Evolutionary conservation across 2,797 vertebrate genomes (phyloP).

Genomic region (Gymnopithys bicolor): DNA sequence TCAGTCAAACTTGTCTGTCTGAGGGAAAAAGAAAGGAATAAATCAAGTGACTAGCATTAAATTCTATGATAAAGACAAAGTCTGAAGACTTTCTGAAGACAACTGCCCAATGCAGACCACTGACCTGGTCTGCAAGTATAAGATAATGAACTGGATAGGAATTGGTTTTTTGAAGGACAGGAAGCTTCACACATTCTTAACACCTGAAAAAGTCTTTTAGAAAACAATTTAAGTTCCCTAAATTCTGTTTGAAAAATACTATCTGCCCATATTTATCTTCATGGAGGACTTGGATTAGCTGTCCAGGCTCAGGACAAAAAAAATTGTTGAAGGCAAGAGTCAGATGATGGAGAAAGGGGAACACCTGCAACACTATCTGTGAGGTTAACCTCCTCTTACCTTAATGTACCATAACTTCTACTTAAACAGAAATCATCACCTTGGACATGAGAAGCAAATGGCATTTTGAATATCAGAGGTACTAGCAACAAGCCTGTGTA

Average conservation of each 20-base stretch:
- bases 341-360: not conserved
- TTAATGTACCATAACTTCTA: conserved; percentile 12
- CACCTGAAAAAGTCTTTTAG: not conserved
- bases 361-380: not conserved
- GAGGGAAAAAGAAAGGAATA: not conserved
- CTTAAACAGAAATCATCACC: conserved; percentile 5
- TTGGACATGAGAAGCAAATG: conserved; percentile 17
- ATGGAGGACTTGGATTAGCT: conserved; percentile 4
- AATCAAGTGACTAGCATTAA: not conserved
- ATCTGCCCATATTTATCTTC: not conserved
- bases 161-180: not conserved
- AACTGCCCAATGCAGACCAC: not conserved
- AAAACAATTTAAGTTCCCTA: not conserved
- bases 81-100: not conserved
- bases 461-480: conserved; percentile 28
- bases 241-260: conserved; percentile 31
- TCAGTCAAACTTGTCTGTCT: not conserved
- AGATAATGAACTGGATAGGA: not conserved
- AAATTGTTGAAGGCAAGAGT: not conserved
- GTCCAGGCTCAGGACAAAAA: conserved; percentile 12
- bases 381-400: conserved; percentile 1
- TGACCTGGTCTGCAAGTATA: not conserved
- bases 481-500: conserved; percentile 1
- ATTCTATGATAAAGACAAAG: not conserved
- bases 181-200: not conserved